Base-by-base conservation (phyloP, 1,140 invertebrate genomes). In the Ceratosolen fusciceps region DNA sequence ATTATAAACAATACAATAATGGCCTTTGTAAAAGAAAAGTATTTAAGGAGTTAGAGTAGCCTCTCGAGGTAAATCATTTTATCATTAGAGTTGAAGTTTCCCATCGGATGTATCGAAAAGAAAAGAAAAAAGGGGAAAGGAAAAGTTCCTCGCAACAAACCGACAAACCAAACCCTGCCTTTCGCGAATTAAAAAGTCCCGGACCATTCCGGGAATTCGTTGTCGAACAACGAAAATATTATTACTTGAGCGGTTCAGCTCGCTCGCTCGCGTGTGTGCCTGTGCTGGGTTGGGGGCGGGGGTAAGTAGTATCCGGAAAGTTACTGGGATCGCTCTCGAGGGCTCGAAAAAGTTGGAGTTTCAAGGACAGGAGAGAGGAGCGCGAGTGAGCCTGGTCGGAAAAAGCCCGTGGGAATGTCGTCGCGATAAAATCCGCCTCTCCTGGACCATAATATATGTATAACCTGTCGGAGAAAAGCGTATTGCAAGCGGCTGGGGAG, bases 401-500 rank as follows among this genome's bases (percentile, higher is more conserved):
- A 70, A 74, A 65, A 80, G 49, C 72, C 34, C 72, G 72, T 74
- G 78, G 78, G 78, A 80, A 80, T 80, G 21, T 39, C 58, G 58
- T 19, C 34, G 5, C 19, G 37, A 2, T n/a, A 10, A 34, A 34
- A 26, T 43, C 26, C 34, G n/a, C 43, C 37, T 71, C 26, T 14
- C 43, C 8, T 24, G 24, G n/a, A 39, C 21, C 9, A 16, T 71
- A 47, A 67, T 68, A 70, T 60, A 60, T 74, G 34, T 74, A 60
- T 52, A 43, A 29, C 37, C 24, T 62, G 58, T 62, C 58, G 26
- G 29, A 21, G 58, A n/a, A 16, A 62, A 34, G 16, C 21, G 3
- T 34, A 24, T 34, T 62, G 34, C 19, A 62, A 26, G 52, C 29
- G 56, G 47, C 12, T 24, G 29, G 52, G 39, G 39, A 58, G 9